Evolutionary conservation across 2,113 vertebrate species (phyloP), one percentile per base, ranked within the genome.

Genomic region (Crotalus tigris): DNA sequence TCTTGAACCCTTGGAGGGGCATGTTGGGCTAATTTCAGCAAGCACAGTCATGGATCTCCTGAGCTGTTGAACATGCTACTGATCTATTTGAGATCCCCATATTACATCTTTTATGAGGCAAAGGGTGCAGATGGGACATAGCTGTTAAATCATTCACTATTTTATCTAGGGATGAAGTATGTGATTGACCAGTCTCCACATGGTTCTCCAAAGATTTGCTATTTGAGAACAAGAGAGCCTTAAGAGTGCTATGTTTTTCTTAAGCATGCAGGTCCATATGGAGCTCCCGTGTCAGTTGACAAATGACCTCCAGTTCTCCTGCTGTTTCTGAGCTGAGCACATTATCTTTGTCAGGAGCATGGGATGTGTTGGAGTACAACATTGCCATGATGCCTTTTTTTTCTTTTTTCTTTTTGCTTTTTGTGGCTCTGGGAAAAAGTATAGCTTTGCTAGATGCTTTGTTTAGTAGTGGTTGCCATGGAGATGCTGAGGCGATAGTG

Each of bases 391-490:
- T 49, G 53, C 85, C 51, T 69, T 13, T 85, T 87, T 64, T 39
- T 39, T 39, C 39, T 39, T 61, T 10, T 75, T 1, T 19, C 15
- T 39, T 7, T 33, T 90, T 24, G 10, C 75, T 55, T 87, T 90
- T 49, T 57, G 39, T 49, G 26, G 87, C 24, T 91, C 89, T 57
- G 69, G 59, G 26, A 57, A 51, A 91, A 88, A 88, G 85, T 64
- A n/a, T 59, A 55, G 59, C n/a, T 49, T 23, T 57, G 10, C 49
- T 54, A 51, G 92, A 88, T 75, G 89, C 92, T 91, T 93, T 93
- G 92, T 93, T 93, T 93, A 75, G 88, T 81, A 59, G 59, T 87
- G 57, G 92, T 91, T 93, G 51, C 51, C 59, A 91, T 93, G 85
- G 92, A 49, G 85, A 93, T 15, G 17, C 53, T 75, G 85, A 91